Evolutionary conservation across 1,140 invertebrate genomes (phyloP).

Genomic region (Drosophila obscura): DNA sequence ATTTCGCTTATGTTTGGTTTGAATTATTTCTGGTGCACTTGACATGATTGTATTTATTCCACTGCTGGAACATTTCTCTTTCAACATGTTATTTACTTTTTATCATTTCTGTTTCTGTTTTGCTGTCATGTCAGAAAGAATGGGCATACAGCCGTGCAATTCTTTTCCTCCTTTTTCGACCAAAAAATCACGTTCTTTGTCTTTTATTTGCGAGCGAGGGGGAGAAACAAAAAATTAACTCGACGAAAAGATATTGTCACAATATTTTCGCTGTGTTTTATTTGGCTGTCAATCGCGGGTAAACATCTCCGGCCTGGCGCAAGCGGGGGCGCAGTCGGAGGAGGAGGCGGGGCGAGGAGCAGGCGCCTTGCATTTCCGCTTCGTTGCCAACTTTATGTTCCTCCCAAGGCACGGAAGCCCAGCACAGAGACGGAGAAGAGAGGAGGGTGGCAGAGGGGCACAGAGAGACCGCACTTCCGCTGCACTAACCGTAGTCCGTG

Average conservation of each 20-base stretch:
- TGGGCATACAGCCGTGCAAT: constrained; percentile 47
- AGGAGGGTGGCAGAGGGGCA: constrained; percentile 4
- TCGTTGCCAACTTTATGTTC: constrained; percentile 67
- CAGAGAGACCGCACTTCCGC: constrained; percentile 54
- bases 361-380: constrained; percentile 70
- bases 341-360: background rate
- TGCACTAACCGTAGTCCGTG: constrained; percentile 62
- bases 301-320: background rate
- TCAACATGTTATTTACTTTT: constrained; percentile 17
- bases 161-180: constrained; percentile 52
- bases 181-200: constrained; percentile 74
- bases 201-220: constrained; percentile 37
- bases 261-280: constrained; percentile 17
- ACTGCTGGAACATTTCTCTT: constrained; percentile 30
- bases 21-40: constrained; percentile 41
- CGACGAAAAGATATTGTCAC: constrained; percentile 28
- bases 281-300: constrained; percentile 26
- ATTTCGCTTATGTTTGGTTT: constrained; percentile 28
- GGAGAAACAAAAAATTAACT: constrained; percentile 12
- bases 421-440: background rate
- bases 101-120: constrained; percentile 33
- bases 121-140: constrained; percentile 50
- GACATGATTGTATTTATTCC: constrained; percentile 58
- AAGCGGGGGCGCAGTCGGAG: background rate
- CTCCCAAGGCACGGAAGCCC: background rate